phyloP scores from a whole-genome alignment of 2,888 invertebrate species.

The Drosophila setosimentum region DNA sequence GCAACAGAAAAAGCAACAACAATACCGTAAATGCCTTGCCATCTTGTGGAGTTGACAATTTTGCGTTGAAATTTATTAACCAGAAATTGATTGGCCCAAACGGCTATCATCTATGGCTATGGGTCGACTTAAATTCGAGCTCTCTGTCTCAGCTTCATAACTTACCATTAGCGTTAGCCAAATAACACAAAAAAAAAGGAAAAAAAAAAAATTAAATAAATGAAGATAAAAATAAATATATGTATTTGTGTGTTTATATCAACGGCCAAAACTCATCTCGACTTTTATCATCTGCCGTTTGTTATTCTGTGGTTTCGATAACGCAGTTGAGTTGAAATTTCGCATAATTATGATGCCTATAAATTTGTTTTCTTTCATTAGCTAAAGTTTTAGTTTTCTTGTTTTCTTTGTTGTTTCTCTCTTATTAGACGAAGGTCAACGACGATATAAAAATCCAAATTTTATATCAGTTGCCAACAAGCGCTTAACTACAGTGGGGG shows the following conservation, averaged over 20 bases:
- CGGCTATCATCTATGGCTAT: conserved; percentile 71
- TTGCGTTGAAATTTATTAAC: conserved; percentile 78
- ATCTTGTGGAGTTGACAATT: conserved; percentile 62
- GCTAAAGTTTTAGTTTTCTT: conserved; percentile 66
- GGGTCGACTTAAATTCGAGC: conserved; percentile 20
- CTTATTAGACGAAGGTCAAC: conserved; percentile 79
- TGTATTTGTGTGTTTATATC: conserved; percentile 20
- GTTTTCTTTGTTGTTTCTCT: conserved; percentile 58
- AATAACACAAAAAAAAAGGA: no score
- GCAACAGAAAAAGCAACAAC: conserved; percentile 41
- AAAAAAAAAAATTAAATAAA: conserved; percentile 25
- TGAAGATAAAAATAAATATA: conserved; percentile 15
- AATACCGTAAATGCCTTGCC: conserved; percentile 67
- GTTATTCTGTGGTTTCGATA: conserved; percentile 55
- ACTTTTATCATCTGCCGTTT: conserved; percentile 50
- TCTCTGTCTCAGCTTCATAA: conserved; percentile 64
- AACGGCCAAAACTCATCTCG: conserved; percentile 38
- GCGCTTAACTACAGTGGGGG: conserved; percentile 16
- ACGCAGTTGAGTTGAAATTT: conserved; percentile 67
- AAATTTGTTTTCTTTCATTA: conserved; percentile 82
- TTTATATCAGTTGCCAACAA: conserved; percentile 69
- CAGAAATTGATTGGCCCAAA: conserved; percentile 80
- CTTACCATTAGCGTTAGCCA: conserved; percentile 71
- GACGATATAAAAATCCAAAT: conserved; percentile 76
- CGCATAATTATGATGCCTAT: conserved; percentile 82